A percentile compares a stretch with the other conserved stretches of the same genome.
phyloP scores from a whole-genome alignment of 2,113 vertebrate genomes.

The Sinosuthora webbiana region DNA sequence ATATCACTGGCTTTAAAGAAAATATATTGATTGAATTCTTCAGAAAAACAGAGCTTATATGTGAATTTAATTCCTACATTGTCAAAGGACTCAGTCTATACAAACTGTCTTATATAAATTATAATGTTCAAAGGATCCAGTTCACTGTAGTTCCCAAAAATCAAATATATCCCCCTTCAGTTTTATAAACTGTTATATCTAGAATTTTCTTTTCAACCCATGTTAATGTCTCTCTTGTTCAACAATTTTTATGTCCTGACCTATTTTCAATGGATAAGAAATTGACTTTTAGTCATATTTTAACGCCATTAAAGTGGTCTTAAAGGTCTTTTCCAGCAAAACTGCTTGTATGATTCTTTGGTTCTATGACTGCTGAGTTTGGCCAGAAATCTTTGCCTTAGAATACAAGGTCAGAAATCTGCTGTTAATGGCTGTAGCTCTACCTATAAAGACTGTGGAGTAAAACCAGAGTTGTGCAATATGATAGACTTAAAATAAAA shows the following conservation, averaged over 20 bases:
- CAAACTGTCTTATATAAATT: background rate
- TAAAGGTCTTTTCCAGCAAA: background rate
- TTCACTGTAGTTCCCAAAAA: background rate
- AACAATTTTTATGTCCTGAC: background rate
- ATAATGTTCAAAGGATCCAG: background rate
- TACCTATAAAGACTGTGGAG: background rate
- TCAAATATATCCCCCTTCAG: background rate
- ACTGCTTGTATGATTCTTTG: background rate
- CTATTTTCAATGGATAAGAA: background rate
- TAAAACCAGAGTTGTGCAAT: background rate
- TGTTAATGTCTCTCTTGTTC: background rate
- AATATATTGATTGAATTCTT: background rate
- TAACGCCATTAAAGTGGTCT: background rate
- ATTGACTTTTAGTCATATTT: background rate
- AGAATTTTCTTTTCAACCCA: background rate
- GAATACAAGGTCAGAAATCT: background rate
- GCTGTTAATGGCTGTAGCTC: background rate
- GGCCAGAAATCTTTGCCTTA: background rate
- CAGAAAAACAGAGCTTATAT: background rate
- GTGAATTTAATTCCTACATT: background rate
- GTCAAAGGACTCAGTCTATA: background rate
- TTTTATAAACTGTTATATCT: background rate
- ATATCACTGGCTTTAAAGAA: background rate
- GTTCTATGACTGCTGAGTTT: background rate
- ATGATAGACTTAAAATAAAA: background rate